Base-by-base conservation (phyloP, 53 echinoderm and acorn worm genomes). In the Hippasteria phrygiana region DNA sequence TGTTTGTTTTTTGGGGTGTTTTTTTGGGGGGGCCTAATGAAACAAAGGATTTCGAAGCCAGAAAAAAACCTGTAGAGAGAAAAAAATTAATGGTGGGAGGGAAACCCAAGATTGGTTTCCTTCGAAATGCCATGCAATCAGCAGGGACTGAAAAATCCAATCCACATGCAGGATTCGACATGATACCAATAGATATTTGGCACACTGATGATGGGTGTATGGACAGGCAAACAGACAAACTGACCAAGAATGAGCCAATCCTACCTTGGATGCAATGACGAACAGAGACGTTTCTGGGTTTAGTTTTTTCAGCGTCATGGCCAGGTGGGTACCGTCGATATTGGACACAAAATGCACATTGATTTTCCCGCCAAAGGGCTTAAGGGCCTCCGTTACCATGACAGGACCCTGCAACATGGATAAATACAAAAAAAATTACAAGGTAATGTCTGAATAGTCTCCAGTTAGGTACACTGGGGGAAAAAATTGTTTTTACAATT, bases 241-340 rank as follows among this genome's bases (percentile, higher is more conserved):
- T 5, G 17, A 13, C 0, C 39, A 5, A 41, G 17, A 63, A 35
- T 48, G 7, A 72, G 41, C 13, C 8, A 16, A 35, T 64, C 92
- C 37, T 91, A 99, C 99, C 96, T 99, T 99, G 32, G 99, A 99
- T 32, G 99, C 99, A 74, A 99, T 90, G 59, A 96, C 87, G 77
- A 99, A 96, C 43, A 99, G 62, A 27, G 94, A 90, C 48, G 99
- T 99, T 74, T 99, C 99, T 20, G 96, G 96, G 55, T 99, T 93
- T 6, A 99, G 87, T 59, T 94, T 94, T 55, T 96, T 96, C 91
- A 99, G 75, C 33, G 93, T 91, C 12, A 77, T 74, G 33, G 94
- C 94, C 42, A 96, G 78, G 92, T 99, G 99, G 20, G 99, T 99
- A 26, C 99, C 99, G 78, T 99, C 99, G 71, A 99, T 99, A 90